phyloP scores from a whole-genome alignment of 2,888 invertebrate species.

The Netelia inedita region DNA sequence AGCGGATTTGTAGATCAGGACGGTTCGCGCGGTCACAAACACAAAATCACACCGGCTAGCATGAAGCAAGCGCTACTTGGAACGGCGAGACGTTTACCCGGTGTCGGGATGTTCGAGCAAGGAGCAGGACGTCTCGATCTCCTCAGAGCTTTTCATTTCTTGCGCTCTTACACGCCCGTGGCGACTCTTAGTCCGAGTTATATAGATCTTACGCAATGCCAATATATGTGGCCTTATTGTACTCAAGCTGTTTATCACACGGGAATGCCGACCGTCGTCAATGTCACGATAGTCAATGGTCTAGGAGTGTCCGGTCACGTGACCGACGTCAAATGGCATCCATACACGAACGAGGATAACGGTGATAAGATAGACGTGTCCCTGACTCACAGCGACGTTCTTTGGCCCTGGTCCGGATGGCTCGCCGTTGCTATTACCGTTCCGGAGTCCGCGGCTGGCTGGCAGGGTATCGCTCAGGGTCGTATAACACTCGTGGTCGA shows the following conservation, averaged over 20 bases:
- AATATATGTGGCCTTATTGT: slow-evolving; percentile 99
- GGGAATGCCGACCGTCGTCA: slow-evolving; percentile 95
- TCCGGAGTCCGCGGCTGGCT: slow-evolving; percentile 88
- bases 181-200: slow-evolving; percentile 89
- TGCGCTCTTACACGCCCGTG: slow-evolving; percentile 86
- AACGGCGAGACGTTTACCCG: slow-evolving; percentile 93
- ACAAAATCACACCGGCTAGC: slow-evolving; percentile 93
- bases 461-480: slow-evolving; percentile 93
- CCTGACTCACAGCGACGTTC: slow-evolving; percentile 91
- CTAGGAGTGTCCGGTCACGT: slow-evolving; percentile 95
- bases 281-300: slow-evolving; percentile 97
- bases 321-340: slow-evolving; percentile 91
- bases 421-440: slow-evolving; percentile 93
- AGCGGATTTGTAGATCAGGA: slow-evolving; percentile 89
- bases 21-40: slow-evolving; percentile 69
- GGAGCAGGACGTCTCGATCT: slow-evolving; percentile 98
- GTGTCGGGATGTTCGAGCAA: slow-evolving; percentile 98
- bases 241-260: slow-evolving; percentile 97
- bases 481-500: slow-evolving; percentile 93
- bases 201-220: slow-evolving; percentile 97
- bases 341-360: slow-evolving; percentile 91
- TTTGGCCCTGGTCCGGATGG: slow-evolving; percentile 99
- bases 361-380: slow-evolving; percentile 90
- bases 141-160: slow-evolving; percentile 93
- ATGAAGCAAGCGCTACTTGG: slow-evolving; percentile 98